Evolutionary conservation across 37 sponge, comb jelly and placozoan species (phyloP).

Genomic region (Halisarca cf. caerulea): DNA sequence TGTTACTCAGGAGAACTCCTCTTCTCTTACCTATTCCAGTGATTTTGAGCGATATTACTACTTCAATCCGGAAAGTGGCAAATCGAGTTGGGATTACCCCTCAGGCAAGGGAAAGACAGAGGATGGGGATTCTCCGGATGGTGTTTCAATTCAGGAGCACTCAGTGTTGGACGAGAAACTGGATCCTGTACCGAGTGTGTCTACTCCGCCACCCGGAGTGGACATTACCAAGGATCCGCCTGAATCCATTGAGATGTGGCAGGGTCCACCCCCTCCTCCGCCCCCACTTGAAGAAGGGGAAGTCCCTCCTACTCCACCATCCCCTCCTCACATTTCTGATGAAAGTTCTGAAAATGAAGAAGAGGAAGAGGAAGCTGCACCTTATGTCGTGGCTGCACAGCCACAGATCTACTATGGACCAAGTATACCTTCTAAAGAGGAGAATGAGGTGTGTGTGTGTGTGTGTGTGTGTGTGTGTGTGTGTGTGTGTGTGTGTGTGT

Average conservation of each 20-base stretch:
- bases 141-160: too few species aligned
- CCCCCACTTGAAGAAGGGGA: conserved; percentile 13
- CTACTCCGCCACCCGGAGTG: neutral
- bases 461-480: conserved; percentile 26
- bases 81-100: conserved; percentile 5
- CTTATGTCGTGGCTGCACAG: neutral
- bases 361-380: neutral
- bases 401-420: conserved; percentile 8
- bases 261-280: conserved; percentile 14
- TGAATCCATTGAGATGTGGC: neutral
- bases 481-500: neutral
- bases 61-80: neutral
- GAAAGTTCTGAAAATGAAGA: neutral
- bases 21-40: neutral
- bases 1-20: too few species aligned
- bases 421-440: neutral
- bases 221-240: neutral
- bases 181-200: too few species aligned
- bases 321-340: neutral
- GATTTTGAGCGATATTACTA: conserved; percentile 8
- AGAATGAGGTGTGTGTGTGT: conserved; percentile 23
- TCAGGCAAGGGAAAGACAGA: neutral
- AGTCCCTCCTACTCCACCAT: neutral
- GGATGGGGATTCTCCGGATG: too few species aligned
- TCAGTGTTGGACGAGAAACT: too few species aligned